Conservation (phyloP, 2,797 vertebrate species). For the Rhynchonycteris naso region DNA sequence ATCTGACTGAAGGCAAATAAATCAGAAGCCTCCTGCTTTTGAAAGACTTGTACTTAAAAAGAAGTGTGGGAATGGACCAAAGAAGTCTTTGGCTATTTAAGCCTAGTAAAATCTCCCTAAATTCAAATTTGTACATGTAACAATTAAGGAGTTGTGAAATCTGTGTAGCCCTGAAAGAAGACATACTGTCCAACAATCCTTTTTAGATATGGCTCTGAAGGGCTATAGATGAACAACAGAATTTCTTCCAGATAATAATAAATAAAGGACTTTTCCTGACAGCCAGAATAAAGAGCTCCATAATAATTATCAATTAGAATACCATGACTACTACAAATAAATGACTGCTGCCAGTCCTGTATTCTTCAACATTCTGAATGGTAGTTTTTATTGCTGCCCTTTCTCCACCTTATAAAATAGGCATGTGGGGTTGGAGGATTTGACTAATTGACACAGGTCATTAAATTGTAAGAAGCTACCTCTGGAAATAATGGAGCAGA, state of each 20-base stretch:
- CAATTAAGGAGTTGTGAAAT: neutral
- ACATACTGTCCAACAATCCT: neutral
- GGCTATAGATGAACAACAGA: neutral
- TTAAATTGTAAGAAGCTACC: neutral
- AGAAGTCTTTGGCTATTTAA: neutral
- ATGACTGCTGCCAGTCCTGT: neutral
- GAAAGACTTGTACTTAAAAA: neutral
- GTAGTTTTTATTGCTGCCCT: neutral
- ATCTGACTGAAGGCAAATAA: neutral
- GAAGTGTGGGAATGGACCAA: neutral
- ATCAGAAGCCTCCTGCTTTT: neutral
- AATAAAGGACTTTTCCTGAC: neutral
- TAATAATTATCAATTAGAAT: neutral
- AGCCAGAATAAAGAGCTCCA: neutral
- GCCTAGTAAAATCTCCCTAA: neutral
- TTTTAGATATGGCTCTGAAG: neutral
- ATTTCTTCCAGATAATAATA: neutral
- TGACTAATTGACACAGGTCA: neutral
- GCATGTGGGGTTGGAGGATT: neutral
- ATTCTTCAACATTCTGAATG: neutral
- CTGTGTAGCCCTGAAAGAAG: neutral
- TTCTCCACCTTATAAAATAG: neutral
- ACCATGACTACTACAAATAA: neutral
- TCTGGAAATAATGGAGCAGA: neutral
- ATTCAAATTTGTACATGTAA: neutral